Percentiles rank a stretch among this genome's conserved stretches.
These are phyloP conservation scores for Eilema depressum DNA, from an alignment of 2,888 invertebrate species.

Conservation along the genomic window DNA sequence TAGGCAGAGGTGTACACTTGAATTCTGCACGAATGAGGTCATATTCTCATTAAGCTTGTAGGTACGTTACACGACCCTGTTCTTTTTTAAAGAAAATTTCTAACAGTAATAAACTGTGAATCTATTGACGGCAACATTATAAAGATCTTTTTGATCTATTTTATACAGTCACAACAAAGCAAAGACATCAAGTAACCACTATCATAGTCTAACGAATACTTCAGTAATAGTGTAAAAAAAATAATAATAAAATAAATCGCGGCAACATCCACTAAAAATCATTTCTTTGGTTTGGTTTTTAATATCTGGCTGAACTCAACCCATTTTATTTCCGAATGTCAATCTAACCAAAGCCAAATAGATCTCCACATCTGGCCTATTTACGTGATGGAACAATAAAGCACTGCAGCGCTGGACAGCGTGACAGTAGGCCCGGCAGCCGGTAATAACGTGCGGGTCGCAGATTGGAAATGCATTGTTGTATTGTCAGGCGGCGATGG, in stretches of 20 bases:
- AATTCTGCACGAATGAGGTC: background rate
- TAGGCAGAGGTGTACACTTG: background rate
- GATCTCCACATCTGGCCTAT: background rate
- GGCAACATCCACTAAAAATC: background rate
- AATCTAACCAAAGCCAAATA: background rate
- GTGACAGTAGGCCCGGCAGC: slow-evolving; percentile 27
- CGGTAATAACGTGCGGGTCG: slow-evolving; percentile 47
- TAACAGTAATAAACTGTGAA: too few relatives aligned
- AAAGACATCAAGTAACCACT: background rate
- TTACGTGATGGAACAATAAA: slow-evolving; percentile 6
- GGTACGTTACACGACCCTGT: too few relatives aligned
- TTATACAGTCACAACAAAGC: too few relatives aligned
- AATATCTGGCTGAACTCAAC: background rate
- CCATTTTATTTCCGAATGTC: background rate
- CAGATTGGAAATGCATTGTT: slow-evolving; percentile 23
- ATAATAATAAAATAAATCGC: background rate
- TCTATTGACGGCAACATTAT: too few relatives aligned
- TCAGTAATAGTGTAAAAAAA: background rate
- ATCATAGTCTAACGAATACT: background rate
- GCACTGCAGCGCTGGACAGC: slow-evolving; percentile 16
- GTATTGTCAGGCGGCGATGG: background rate
- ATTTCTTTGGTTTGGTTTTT: background rate
- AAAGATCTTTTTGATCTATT: too few relatives aligned
- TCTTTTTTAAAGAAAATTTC: background rate
- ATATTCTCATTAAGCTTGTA: too few relatives aligned